These are phyloP conservation scores for Apoda limacodes DNA, from an alignment of 2,888 invertebrate genomes.

Conservation along the genomic window DNA sequence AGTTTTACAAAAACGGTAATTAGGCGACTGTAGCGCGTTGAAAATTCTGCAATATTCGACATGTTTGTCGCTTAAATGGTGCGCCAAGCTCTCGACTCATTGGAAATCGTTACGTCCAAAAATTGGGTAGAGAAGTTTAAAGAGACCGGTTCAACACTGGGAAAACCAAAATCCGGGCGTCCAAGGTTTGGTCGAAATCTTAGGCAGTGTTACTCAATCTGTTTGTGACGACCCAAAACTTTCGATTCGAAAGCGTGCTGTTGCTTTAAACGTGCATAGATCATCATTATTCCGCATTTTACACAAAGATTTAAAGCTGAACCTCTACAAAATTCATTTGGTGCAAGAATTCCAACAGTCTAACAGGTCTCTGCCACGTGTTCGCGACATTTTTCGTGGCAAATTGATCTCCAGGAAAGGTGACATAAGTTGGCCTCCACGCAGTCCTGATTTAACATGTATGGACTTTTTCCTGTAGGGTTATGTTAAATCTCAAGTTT, in stretches of 20 bases:
- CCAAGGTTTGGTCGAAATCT: slow-evolving; percentile 17
- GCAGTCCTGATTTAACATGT: too few relatives aligned
- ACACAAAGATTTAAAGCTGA: slow-evolving; percentile 12
- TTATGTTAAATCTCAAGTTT: slow-evolving; percentile 12
- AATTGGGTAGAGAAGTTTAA: slow-evolving; percentile 14
- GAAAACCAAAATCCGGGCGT: slow-evolving; percentile 16
- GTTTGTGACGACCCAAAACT: slow-evolving; percentile 16
- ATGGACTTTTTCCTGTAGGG: slow-evolving; percentile 14
- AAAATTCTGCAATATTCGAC: slow-evolving; percentile 17
- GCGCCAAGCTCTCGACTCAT: slow-evolving; percentile 9
- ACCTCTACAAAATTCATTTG: slow-evolving; percentile 15
- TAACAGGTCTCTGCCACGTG: slow-evolving; percentile 1
- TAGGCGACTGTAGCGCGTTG: slow-evolving; percentile 18
- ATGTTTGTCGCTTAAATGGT: slow-evolving; percentile 12
- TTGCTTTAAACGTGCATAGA: slow-evolving; percentile 12
- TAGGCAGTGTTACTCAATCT: slow-evolving; percentile 13
- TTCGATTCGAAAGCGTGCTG: slow-evolving; percentile 20
- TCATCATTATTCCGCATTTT: slow-evolving; percentile 14
- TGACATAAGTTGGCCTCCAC: slow-evolving; percentile 2
- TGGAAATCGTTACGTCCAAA: too few relatives aligned
- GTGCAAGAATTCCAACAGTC: slow-evolving; percentile 10
- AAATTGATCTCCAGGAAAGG: slow-evolving; percentile 5
- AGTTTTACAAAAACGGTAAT: slow-evolving; percentile 21
- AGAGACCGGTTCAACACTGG: slow-evolving; percentile 13
- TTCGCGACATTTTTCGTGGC: slow-evolving; percentile 4